Conservation (phyloP, 2,797 vertebrate species). For the Trachops cirrhosus region DNA sequence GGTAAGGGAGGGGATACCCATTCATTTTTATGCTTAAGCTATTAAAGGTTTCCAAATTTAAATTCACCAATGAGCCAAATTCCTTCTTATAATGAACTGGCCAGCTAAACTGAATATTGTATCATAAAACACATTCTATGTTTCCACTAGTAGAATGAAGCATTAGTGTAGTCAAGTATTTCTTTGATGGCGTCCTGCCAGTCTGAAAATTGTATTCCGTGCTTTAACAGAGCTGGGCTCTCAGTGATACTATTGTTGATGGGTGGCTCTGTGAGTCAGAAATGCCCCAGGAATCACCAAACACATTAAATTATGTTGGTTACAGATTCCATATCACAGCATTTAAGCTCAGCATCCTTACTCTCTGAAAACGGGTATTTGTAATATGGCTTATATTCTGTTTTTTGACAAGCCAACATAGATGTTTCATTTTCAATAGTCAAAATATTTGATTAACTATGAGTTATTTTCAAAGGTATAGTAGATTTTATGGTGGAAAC, state of each 20-base stretch:
- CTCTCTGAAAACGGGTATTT: not conserved
- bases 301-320: not conserved
- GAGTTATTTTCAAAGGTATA: not conserved
- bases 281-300: not conserved
- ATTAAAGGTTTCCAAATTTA: not conserved
- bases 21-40: constrained; percentile 1
- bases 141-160: not conserved
- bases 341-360: not conserved
- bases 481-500: not conserved
- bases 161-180: not conserved
- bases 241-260: not conserved
- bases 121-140: not conserved
- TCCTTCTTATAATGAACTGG: not conserved
- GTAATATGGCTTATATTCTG: not conserved
- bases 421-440: constrained; percentile 10
- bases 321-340: not conserved
- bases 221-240: not conserved
- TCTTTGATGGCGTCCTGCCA: not conserved
- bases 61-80: not conserved
- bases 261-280: not conserved
- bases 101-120: not conserved
- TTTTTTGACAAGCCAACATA: not conserved
- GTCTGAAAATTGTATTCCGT: not conserved
- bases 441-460: not conserved
- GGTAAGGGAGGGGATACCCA: not conserved